These are phyloP conservation scores for Antennarius striatus DNA, from an alignment of 2,113 vertebrate species.

Conservation along the genomic window DNA sequence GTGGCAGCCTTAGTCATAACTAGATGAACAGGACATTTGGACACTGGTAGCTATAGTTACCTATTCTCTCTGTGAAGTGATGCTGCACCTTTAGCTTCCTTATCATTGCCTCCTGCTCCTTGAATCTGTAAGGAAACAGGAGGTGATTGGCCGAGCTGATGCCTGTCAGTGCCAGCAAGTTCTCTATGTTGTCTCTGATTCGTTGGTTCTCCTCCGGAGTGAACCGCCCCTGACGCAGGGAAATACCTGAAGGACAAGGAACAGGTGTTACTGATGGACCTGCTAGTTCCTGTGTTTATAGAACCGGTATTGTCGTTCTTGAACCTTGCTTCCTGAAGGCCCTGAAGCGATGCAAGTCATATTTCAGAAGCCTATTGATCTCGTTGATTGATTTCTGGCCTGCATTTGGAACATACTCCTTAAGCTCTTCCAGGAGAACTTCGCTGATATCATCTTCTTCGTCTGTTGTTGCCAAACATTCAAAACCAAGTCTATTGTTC, in stretches of 20 bases:
- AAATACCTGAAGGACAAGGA: slow-evolving; percentile 42
- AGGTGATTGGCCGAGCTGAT: slow-evolving; percentile 60
- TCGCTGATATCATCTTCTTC: neutral
- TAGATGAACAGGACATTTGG: neutral
- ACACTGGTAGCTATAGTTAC: slow-evolving; percentile 29
- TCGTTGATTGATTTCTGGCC: neutral
- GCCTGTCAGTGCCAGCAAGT: slow-evolving; percentile 70
- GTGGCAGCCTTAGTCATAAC: too few relatives aligned
- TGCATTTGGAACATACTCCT: slow-evolving; percentile 51
- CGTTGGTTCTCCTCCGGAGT: slow-evolving; percentile 55
- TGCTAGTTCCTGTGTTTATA: neutral
- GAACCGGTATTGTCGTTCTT: neutral
- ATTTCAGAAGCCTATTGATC: slow-evolving; percentile 31
- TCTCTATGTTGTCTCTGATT: slow-evolving; percentile 55
- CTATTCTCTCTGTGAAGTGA: slow-evolving; percentile 60
- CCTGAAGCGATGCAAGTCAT: slow-evolving; percentile 55
- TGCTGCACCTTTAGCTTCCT: slow-evolving; percentile 41
- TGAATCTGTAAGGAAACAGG: slow-evolving; percentile 62
- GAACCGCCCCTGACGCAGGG: slow-evolving; percentile 60
- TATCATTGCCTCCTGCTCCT: slow-evolving; percentile 34
- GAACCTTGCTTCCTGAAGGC: slow-evolving; percentile 38
- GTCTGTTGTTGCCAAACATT: neutral
- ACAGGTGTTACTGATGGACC: neutral
- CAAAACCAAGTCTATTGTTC: too few relatives aligned
- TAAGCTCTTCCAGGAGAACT: slow-evolving; percentile 24